These are phyloP conservation scores for Typhlomys cinereus DNA, from an alignment of 2,113 vertebrate genomes.

Conservation along the genomic window DNA sequence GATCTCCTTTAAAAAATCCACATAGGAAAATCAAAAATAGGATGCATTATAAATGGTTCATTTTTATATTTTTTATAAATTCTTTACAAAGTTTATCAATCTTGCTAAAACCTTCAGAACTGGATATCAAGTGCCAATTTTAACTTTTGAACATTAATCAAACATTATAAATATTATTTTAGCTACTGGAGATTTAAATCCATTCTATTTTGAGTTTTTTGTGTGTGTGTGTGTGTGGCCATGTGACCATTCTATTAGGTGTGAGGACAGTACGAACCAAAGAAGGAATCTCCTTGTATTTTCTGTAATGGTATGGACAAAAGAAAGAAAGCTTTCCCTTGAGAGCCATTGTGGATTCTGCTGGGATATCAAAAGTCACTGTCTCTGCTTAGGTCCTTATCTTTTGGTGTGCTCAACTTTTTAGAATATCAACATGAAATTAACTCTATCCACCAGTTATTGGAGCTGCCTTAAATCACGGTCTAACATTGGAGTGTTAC, in stretches of 20 bases:
- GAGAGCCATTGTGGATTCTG: not conserved
- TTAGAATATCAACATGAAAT: not conserved
- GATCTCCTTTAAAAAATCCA: not conserved
- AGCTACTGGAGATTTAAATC: not conserved
- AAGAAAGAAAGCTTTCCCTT: not conserved
- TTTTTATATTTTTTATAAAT: not conserved
- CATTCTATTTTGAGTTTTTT: too few relatives aligned
- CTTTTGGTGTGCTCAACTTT: not conserved
- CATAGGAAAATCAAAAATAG: not conserved
- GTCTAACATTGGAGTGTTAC: not conserved
- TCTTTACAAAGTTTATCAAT: not conserved
- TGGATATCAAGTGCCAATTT: not conserved
- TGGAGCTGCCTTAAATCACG: not conserved
- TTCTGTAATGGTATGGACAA: not conserved
- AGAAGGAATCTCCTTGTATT: constrained; percentile 16
- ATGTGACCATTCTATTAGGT: not conserved
- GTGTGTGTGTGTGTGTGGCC: too few relatives aligned
- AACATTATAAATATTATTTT: not conserved
- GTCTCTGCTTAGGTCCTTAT: not conserved
- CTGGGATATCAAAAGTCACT: not conserved
- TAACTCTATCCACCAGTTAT: not conserved
- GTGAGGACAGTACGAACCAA: not conserved
- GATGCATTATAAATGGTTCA: not conserved
- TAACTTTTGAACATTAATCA: not conserved
- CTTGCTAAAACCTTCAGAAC: not conserved